These are phyloP conservation scores for Gonocerus acuteangulatus DNA, from an alignment of 2,888 invertebrate species.

Conservation along the genomic window DNA sequence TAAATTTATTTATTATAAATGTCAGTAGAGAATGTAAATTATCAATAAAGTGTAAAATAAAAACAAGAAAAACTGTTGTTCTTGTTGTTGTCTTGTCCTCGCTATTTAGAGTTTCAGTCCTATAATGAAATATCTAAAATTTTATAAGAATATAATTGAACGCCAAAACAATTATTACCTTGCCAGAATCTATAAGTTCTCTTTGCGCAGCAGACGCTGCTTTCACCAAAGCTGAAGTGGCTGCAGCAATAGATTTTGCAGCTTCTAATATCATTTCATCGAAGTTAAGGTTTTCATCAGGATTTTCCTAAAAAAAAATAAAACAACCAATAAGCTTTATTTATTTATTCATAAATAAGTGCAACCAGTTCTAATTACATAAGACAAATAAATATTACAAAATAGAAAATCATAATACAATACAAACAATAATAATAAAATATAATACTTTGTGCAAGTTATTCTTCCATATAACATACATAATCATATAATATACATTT, in stretches of 20 bases:
- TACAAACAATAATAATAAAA: background rate
- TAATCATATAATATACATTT: too few species aligned
- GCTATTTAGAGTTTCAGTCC: too few species aligned
- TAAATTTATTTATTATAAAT: too few species aligned
- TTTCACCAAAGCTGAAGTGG: slow-evolving; percentile 91
- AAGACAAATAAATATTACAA: background rate
- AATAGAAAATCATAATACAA: background rate
- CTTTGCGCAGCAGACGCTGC: slow-evolving; percentile 95
- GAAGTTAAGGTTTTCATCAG: slow-evolving; percentile 90
- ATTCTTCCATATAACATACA: too few species aligned
- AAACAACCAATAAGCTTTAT: background rate
- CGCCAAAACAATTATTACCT: slow-evolving; percentile 55
- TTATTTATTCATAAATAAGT: background rate
- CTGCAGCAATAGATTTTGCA: slow-evolving; percentile 93
- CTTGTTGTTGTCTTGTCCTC: too few species aligned
- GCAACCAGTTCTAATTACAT: background rate
- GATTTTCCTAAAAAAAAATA: slow-evolving; percentile 53
- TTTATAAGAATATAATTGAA: too few species aligned
- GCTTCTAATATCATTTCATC: slow-evolving; percentile 99
- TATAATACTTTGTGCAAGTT: too few species aligned
- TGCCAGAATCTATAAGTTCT: slow-evolving; percentile 85
- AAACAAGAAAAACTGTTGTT: too few species aligned
- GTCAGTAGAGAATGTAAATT: too few species aligned
- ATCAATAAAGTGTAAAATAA: too few species aligned
- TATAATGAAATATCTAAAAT: too few species aligned